phyloP scores from a whole-genome alignment of 2,113 vertebrate species.

The Pantherophis guttatus region DNA sequence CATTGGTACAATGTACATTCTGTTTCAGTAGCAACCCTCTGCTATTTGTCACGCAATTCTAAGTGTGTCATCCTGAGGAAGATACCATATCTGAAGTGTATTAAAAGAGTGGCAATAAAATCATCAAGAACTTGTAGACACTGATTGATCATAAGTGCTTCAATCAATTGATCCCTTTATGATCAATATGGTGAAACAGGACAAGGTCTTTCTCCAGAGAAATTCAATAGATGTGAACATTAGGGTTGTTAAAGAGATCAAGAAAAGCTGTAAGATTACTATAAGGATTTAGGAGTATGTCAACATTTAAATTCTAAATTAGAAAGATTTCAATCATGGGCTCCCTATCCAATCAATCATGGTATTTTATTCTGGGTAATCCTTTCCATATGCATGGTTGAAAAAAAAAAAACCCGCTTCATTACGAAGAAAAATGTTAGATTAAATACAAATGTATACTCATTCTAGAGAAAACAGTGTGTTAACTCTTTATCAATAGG shows the following conservation, averaged over 20 bases:
- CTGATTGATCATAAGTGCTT: background rate
- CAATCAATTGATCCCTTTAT: background rate
- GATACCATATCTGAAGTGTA: background rate
- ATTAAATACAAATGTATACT: background rate
- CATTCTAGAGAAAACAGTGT: no score
- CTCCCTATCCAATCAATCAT: background rate
- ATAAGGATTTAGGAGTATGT: background rate
- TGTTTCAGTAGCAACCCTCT: background rate
- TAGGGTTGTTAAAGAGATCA: background rate
- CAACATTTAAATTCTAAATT: background rate
- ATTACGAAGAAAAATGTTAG: background rate
- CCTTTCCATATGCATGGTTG: background rate
- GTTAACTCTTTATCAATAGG: background rate
- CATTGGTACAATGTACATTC: background rate
- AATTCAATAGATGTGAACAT: background rate
- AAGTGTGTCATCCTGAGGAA: background rate
- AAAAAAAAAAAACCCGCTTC: background rate
- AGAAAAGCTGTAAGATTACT: background rate
- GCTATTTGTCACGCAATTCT: background rate
- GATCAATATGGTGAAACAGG: background rate
- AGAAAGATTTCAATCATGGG: background rate
- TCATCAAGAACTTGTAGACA: background rate
- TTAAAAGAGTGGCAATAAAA: background rate
- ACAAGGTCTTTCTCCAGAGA: background rate
- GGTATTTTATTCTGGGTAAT: background rate